Conservation (phyloP, 2,113 vertebrate genomes). For the Podarcis raffonei region DNA sequence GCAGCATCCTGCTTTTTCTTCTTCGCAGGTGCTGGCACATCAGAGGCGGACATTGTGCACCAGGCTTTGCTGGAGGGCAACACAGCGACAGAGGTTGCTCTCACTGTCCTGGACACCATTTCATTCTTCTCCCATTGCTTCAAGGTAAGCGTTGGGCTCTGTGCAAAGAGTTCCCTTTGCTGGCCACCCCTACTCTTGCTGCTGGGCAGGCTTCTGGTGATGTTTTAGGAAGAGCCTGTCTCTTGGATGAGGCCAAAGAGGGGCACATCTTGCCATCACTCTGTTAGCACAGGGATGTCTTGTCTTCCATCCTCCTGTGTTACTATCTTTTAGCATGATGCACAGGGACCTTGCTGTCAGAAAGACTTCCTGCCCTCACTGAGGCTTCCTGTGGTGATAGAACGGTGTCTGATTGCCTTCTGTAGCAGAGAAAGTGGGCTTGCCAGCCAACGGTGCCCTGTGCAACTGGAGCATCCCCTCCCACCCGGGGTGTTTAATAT, state of each 20-base stretch:
- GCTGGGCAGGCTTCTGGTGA: too few relatives aligned
- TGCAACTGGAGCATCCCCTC: constrained; percentile 24
- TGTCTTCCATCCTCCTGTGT: not conserved
- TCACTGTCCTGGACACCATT: constrained; percentile 91
- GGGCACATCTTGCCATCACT: too few relatives aligned
- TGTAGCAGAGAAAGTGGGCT: constrained; percentile 36
- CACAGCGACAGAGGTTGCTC: constrained; percentile 88
- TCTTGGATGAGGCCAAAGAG: too few relatives aligned
- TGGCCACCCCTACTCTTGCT: too few relatives aligned
- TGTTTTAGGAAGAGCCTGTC: too few relatives aligned
- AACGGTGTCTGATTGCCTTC: constrained; percentile 43
- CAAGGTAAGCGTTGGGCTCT: constrained; percentile 81
- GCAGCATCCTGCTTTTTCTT: not conserved
- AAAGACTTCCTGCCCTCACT: constrained; percentile 6
- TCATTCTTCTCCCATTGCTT: constrained; percentile 92
- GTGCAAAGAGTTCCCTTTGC: not conserved
- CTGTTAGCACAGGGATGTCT: too few relatives aligned
- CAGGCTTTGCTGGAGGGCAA: constrained; percentile 93
- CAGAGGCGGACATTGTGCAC: constrained; percentile 92
- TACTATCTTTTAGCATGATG: constrained; percentile 39
- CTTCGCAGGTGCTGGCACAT: constrained; percentile 78
- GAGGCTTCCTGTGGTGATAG: constrained; percentile 19
- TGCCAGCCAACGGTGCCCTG: constrained; percentile 48
- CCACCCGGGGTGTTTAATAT: constrained; percentile 56
- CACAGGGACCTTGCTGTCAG: constrained; percentile 1